Conservation (phyloP, 2,797 vertebrate genomes). For the Fistularia tabacaria region DNA sequence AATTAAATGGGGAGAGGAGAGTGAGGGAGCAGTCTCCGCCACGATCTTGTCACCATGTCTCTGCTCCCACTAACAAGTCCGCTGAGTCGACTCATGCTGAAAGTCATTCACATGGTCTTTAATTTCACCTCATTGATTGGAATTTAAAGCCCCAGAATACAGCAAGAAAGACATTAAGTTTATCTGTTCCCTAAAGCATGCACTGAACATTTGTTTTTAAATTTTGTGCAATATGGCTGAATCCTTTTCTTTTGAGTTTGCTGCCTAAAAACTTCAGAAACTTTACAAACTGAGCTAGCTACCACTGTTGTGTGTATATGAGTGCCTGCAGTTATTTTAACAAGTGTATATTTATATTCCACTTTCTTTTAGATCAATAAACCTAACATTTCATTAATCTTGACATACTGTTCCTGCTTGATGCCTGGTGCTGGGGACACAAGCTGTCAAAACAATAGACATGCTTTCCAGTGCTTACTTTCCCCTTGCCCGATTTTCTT, state of each 20-base stretch:
- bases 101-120: slow-evolving; percentile 79
- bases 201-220: slow-evolving; percentile 70
- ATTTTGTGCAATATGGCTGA: slow-evolving; percentile 52
- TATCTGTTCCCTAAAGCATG: slow-evolving; percentile 69
- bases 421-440: slow-evolving; percentile 70
- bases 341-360: slow-evolving; percentile 62
- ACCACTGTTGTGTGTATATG: slow-evolving; percentile 32
- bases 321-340: slow-evolving; percentile 22
- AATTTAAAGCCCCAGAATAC: slow-evolving; percentile 74
- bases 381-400: slow-evolving; percentile 70
- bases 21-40: slow-evolving; percentile 75
- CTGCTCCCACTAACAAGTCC: slow-evolving; percentile 76
- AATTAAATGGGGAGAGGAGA: slow-evolving; percentile 81
- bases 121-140: slow-evolving; percentile 80
- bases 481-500: slow-evolving; percentile 59
- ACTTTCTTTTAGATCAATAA: slow-evolving; percentile 65
- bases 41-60: slow-evolving; percentile 69
- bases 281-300: slow-evolving; percentile 43
- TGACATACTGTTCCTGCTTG: slow-evolving; percentile 68
- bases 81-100: slow-evolving; percentile 65
- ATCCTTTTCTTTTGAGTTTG: slow-evolving; percentile 43
- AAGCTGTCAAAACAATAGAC: slow-evolving; percentile 71
- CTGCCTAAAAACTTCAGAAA: slow-evolving; percentile 54
- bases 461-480: slow-evolving; percentile 56
- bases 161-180: slow-evolving; percentile 76